Base-by-base conservation (phyloP, 2,797 vertebrate species). In the Numenius phaeopus region DNA sequence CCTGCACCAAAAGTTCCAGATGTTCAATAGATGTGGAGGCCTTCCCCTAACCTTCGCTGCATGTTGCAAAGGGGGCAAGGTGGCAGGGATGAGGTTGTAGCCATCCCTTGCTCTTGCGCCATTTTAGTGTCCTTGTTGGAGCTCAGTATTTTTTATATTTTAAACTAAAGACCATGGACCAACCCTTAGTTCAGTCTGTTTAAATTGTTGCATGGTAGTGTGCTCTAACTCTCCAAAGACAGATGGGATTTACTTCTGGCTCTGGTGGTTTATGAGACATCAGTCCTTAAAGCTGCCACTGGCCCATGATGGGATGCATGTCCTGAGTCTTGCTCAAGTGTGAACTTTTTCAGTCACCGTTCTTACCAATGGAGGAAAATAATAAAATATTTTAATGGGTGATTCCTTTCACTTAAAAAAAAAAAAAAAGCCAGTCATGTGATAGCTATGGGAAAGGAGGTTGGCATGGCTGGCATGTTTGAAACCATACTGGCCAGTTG, bases 1-100 rank as follows among this genome's bases (percentile, higher is more conserved):
- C 96, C 64, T 44, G 44, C 89, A 96, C 97, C 98, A 98, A 94
- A 96, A 97, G 94, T 96, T 78, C 97, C 98, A 98, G 98, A 98
- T 98, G 98, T 97, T 98, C 95, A 95, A 61, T 97, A 79, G 84
- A 81, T 32, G 21, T 80, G 14, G 71, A 97, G 90, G 76, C 95
- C 89, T 73, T 95, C 55, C 12, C 4, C 30, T 96, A 97, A 97
- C 87, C 92, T 97, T 94, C 96, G 72, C 91, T 83, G 58, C 5
- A 2, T 87, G 79, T 82, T 93, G 84, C 67, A 65, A 32, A 70
- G 29, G 3, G 5, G 67, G 46, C 71, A 81, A 50, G 20, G 11
- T 67, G 40, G 47, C 69, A 44, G 44, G 39, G 47, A 16, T 9
- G 47, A 96, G 26, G 42, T 11, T 89, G 72, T 72, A 72, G 91